Conservation (phyloP, 2,888 invertebrate species). For the Metallyticus violacea region DNA sequence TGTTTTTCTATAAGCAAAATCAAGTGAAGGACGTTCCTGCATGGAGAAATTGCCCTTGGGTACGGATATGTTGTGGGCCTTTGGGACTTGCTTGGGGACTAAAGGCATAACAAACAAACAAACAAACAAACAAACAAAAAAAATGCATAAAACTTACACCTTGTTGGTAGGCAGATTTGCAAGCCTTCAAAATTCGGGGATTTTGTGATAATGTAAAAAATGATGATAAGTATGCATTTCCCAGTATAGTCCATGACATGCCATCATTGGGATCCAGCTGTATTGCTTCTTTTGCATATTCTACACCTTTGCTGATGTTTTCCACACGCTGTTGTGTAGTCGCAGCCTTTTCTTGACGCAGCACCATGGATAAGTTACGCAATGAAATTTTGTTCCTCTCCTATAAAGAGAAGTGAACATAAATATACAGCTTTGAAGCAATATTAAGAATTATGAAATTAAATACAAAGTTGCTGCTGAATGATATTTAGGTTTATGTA, state of each 20-base stretch:
- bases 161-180: conserved; percentile 77
- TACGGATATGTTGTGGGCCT: too few species aligned
- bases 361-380: conserved; percentile 76
- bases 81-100: too few species aligned
- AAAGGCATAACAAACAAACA: too few species aligned
- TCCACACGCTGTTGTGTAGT: conserved; percentile 54
- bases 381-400: conserved; percentile 71
- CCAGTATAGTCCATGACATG: conserved; percentile 78
- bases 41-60: too few species aligned
- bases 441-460: background rate
- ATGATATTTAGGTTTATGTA: too few species aligned
- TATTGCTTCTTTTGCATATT: conserved; percentile 79
- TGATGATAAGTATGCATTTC: conserved; percentile 78
- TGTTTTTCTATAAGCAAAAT: too few species aligned
- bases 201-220: conserved; percentile 75
- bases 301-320: conserved; percentile 68
- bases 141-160: conserved; percentile 60
- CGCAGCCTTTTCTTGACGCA: conserved; percentile 61
- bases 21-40: too few species aligned
- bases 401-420: conserved; percentile 48
- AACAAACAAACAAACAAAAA: background rate
- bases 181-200: conserved; percentile 65
- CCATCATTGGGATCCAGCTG: conserved; percentile 74
- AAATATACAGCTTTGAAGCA: background rate
- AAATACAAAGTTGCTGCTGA: background rate